Evolutionary conservation across 2,797 vertebrate genomes (phyloP), one percentile per base, ranked within the genome.

Genomic region (Phrynocephalus guinanensis): DNA sequence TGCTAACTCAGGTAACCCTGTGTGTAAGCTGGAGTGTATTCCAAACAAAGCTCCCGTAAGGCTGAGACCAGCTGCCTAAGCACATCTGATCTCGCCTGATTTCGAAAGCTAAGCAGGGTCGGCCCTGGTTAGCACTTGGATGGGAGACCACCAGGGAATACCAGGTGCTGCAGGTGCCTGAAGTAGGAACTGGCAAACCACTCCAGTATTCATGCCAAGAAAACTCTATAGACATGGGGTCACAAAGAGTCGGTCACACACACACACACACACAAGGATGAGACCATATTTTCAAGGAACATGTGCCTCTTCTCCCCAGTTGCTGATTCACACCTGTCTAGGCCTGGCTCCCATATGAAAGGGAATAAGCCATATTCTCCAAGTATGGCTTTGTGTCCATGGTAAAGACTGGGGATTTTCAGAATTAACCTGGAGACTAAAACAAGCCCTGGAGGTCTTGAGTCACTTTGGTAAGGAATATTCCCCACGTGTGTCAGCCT

Each of bases 401-500:
- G 71, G 26, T 13, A 1, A 3, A 67, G 79, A 52, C 28, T 79
- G 73, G 80, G 73, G 1, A 20, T 15, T 20, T 5, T 50, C 70
- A 70, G 24, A 63, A 68, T 83, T 20, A 56, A 76, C 82, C 3
- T 0, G 84, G 82, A 4, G 3, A 13, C 38, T 60, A 1, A 2
- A 80, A 33, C 0, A 0, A 5, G 9, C 20, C 22, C 16, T 38
- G 56, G 60, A 13, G 20, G 11, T 82, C 15, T 60, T 50, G 63
- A 77, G 33, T 72, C 50, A 75, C 4, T 38, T 84, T 60, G 77
- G 26, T 76, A 67, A 81, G 11, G 84, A 83, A 72, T 20, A 28
- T 5, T 1, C 6, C 0, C n/a, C 28, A 22, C 0, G 0, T 66
- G 72, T 0, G 2, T n/a, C 1, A 0, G 0, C 60, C 22, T 75